Base-by-base conservation (phyloP, 2,888 invertebrate species). In the Lasioglossum marginatum region DNA sequence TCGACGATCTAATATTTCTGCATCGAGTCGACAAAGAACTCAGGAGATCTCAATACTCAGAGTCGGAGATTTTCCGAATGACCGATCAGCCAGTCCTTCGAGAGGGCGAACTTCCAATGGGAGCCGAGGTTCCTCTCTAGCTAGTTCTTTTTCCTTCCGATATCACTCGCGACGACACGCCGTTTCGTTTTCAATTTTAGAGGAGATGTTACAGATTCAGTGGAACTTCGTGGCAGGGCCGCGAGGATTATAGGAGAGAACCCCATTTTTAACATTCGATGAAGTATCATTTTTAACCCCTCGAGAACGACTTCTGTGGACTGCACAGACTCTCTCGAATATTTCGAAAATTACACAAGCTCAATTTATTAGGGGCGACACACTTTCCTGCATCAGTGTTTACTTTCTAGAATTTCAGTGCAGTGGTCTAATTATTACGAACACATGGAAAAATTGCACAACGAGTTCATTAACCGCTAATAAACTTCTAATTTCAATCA, bases 151-250 rank as follows among this genome's bases (percentile, higher is more conserved):
- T 75, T 52, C 63, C 68, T 60, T 80, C 80, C 85, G 80, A 78
- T 85, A 81, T 78, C 82, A 72, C 76, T 81, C 72, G 81, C 82
- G 81, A 79, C 83, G 85, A 80, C 82, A 80, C 66, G 83, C 82
- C 82, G 88, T 80, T 82, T 81, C 88, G 83, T 86, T 80, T 88
- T 88, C 86, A 84, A 88, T 88, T 88, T 82, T 79, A 80, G 77
- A 48, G 48, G 57, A 78, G 79, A 37, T 76, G 71, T 75, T 40
- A 40, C 79, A 78, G 83, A 81, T 81, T 76, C 66, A 73, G 60
- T 31, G 52, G 68, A 52, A 52, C 66, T 16, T n/a, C 63, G 72
- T 16, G 72, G 73, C 34, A n/a, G 40, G 23, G 70, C 60, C n/a
- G 82, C 16, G 60, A 72, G 79, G 74, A 86, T 85, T 85, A 85